Evolutionary conservation across 1,140 invertebrate genomes (phyloP), one percentile per base, ranked within the genome.

Genomic region (Oncopeltus fasciatus): DNA sequence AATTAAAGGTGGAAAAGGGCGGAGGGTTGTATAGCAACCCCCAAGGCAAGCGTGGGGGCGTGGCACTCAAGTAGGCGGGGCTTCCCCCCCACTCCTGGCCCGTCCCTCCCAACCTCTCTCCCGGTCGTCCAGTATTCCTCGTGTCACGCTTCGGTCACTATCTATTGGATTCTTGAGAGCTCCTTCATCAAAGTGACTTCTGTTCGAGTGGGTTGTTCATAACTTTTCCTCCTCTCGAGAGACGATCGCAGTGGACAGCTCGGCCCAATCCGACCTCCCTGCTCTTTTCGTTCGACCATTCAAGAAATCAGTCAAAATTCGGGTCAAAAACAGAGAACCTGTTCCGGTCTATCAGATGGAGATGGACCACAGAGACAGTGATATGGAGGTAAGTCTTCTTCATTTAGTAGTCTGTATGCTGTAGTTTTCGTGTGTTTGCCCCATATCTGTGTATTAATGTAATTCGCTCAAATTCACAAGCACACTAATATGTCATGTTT

Each of bases 261-360:
- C 31, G 31, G 5, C 31, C 5, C 5, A 5, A 14, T 14, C 31
- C 31, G 5, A 38, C 14, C 31, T 38, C 31, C 14, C 31, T 38
- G 14, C 31, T 38, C 31, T 38, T 14, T 38, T 14, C 14, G 14
- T 14, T 38, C 14, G 31, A 38, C 31, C 31, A 38, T 38, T 14
- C 16, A 33, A 28, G 33, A 57, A 67, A 80, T 70, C 78, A 77
- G 77, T 74, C 86, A 91, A 90, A 83, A 91, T 90, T 90, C 84
- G 88, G 80, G 85, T 89, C 73, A 91, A 90, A 85, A 88, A 90
- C 74, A 81, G 84, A 80, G 86, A 88, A 72, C 87, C 88, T 71
- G 81, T 88, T 73, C 86, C 86, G 76, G 83, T 85, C 77, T 87
- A 88, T 78, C 83, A 83, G 76, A 88, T 88, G 85, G 81, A 85